Base-by-base conservation (phyloP, 2,888 invertebrate genomes). In the Scrobipalpa costella region DNA sequence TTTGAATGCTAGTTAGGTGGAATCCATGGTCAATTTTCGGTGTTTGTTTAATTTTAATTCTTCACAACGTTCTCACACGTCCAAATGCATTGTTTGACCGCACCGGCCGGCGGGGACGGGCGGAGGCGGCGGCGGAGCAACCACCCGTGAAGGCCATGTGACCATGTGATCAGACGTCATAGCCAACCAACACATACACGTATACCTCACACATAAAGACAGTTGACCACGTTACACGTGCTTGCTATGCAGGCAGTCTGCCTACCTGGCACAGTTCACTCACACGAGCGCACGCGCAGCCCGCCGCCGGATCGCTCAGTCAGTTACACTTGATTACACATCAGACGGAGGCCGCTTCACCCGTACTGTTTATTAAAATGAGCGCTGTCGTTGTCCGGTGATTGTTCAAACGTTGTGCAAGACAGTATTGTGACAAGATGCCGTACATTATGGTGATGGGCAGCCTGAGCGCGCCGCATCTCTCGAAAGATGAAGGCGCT, bases 401-500 rank as follows among this genome's bases (percentile, higher is more conserved):
- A 84, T 73, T 71, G 62, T 75, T 63, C 21, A 49, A 34, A 59
- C 11, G 57, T 44, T 17, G 27, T 27, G 5, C 27, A 27, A 27
- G 27, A 5, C 27, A 27, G 27, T 27, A 27, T 2, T 27, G 27
- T 27, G 27, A 27, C 57, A 86, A 71, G 58, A 92, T 92, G 92
- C 92, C 92, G 68, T 92, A 92, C 73, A 84, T 92, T 62, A 91
- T 92, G 88, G 88, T 92, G 65, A 90, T 90, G 86, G 92, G 91
- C 57, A 86, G 86, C 75, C 80, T 92, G 21, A 88, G 85, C 67
- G 84, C 88, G 64, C 83, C 80, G 64, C 88, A 90, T 73, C 81
- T 92, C 3, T 88, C 88, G 6, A 90, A 88, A 72, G 90, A 89
- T 71, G 91, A 91, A 68, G 88, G 90, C 57, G 88, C 88, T 17